These are phyloP conservation scores for Ammospiza maritima DNA, from an alignment of 2,797 vertebrate species.

Conservation along the genomic window DNA sequence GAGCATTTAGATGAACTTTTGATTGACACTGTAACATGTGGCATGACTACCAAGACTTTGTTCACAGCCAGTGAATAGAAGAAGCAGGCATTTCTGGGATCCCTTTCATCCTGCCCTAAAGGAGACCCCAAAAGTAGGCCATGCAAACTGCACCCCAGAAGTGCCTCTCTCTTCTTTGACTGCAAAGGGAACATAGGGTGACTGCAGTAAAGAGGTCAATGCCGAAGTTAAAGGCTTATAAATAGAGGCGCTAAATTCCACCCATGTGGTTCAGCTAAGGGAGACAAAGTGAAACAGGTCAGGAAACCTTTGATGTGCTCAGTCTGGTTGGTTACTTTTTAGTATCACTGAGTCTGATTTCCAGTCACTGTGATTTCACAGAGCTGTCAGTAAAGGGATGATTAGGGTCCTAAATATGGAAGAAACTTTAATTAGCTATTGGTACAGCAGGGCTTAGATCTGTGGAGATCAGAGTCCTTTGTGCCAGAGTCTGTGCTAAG, in stretches of 20 bases:
- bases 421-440: conserved; percentile 44
- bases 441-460: conserved; percentile 39
- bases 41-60: background rate
- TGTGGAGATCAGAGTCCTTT: conserved; percentile 15
- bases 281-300: conserved; percentile 54
- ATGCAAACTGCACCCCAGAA: conserved; percentile 40
- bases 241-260: conserved; percentile 65
- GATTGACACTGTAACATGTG: background rate
- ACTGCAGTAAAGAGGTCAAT: conserved; percentile 53
- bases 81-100: background rate
- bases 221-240: conserved; percentile 44
- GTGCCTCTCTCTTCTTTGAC: conserved; percentile 1
- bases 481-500: background rate
- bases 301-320: conserved; percentile 25
- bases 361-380: background rate
- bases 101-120: conserved; percentile 23
- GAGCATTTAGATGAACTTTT: background rate
- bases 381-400: background rate
- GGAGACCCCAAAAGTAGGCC: conserved; percentile 42
- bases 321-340: background rate
- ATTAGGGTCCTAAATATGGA: conserved; percentile 21
- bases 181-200: conserved; percentile 32
- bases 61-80: background rate
- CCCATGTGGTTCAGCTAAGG: conserved; percentile 34
- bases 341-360: background rate